These are phyloP conservation scores for Watsonalla cultraria DNA, from an alignment of 2,888 invertebrate species.

Conservation along the genomic window DNA sequence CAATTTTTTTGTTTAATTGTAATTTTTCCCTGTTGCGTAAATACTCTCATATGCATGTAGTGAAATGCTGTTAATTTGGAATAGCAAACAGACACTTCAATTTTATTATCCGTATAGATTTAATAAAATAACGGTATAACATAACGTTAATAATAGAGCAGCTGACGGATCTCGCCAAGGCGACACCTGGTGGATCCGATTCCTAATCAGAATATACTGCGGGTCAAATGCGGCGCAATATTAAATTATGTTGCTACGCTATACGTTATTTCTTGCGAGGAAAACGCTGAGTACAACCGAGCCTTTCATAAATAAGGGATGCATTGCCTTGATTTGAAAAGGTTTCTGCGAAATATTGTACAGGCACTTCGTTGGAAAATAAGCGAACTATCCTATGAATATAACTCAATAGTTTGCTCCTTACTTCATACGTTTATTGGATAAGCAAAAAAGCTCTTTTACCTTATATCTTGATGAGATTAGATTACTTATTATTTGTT, in stretches of 20 bases:
- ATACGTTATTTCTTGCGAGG: background rate
- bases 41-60: no score
- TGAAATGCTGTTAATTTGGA: no score
- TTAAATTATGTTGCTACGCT: background rate
- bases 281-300: background rate
- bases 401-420: no score
- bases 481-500: no score
- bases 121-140: background rate
- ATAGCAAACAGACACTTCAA: no score
- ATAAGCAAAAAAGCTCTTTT: no score
- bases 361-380: background rate
- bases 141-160: background rate
- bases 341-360: background rate
- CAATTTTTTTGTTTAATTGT: no score
- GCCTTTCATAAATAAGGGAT: background rate
- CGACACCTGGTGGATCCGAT: constrained; percentile 1
- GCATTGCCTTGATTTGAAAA: background rate
- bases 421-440: no score
- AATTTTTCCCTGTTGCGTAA: no score
- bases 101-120: no score
- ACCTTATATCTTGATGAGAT: no score
- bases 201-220: constrained; percentile 1
- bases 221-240: background rate
- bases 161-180: background rate
- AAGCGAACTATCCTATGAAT: no score